phyloP scores from a whole-genome alignment of 2,113 vertebrate species.

The Sturnus vulgaris region DNA sequence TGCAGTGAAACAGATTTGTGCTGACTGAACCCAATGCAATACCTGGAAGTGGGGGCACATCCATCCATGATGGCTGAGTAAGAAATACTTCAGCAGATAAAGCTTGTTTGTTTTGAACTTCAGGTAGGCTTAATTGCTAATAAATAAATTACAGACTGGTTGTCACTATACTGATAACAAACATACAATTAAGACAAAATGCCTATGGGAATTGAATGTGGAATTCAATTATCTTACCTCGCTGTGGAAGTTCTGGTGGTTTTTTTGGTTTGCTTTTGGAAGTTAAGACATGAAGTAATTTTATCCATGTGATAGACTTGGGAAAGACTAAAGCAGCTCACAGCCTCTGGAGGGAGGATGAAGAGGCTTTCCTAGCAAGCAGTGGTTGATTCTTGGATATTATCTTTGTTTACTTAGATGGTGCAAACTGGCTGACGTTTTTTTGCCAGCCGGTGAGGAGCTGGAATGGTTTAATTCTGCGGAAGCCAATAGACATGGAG shows the following conservation, averaged over 20 bases:
- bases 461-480: conserved; percentile 91
- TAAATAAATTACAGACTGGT: not conserved
- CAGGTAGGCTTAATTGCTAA: not conserved
- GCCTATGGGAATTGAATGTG: not conserved
- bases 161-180: not conserved
- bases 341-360: not conserved
- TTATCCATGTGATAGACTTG: not conserved
- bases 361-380: not conserved
- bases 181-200: not conserved
- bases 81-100: not conserved
- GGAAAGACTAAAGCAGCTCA: not conserved
- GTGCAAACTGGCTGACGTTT: conserved; percentile 94
- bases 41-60: not conserved
- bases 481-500: conserved; percentile 98
- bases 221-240: not conserved
- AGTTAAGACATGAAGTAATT: not conserved
- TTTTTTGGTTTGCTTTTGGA: not conserved
- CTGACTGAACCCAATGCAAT: not conserved
- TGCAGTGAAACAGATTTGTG: not conserved
- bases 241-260: not conserved
- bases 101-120: not conserved
- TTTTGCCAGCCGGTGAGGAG: conserved; percentile 93
- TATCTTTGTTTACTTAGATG: conserved; percentile 78
- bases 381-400: conserved; percentile 15
- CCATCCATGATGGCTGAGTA: not conserved